Base-by-base conservation (phyloP, 1,140 invertebrate genomes). In the Ceratosolen fusciceps region DNA sequence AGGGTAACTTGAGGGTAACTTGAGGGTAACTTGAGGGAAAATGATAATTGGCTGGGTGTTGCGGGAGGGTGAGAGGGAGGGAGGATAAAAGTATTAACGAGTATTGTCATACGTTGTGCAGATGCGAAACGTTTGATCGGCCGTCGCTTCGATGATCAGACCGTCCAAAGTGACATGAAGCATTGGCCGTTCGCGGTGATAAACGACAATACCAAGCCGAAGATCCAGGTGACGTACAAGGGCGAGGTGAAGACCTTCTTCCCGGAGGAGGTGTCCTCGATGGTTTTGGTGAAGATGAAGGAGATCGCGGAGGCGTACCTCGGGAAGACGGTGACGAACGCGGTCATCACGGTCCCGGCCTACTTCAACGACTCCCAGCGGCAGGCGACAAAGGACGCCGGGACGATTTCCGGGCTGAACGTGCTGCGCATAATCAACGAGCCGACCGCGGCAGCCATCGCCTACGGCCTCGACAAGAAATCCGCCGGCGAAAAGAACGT, bases 351-450 rank as follows among this genome's bases (percentile, higher is more conserved):
- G 7, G 92, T 92, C 2, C 94, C 94, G 14, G 94, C 94, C 21
- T 95, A 95, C 86, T 95, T 95, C 88, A 43, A 97, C 84, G 96
- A 97, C 87, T 96, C 95, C 7, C 96, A 97, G 87, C 92, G 96
- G 87, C 96, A 97, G 88, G 96, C 96, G 67, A 97, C 96, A 29
- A 97, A 93, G 83, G 92, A 93, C 82, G 92, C 93, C 14, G 93
- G 92, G 19, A 89, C 88, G 14, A 93, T 94, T 76, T 84, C 90
- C 79, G 93, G 92, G 24, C 80, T 94, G 21, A 94, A 93, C 34
- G 88, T 97, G 82, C 92, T 97, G 71, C 92, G 96, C 89, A 96
- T 96, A 84, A 96, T 96, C 84, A 96, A 96, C 85, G 93, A 94
- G 76, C 92, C 93, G 0, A 94, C 93, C 0, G 93, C 93, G 16